Base-by-base conservation (phyloP, 1,140 invertebrate genomes). In the Carposina sasakii region DNA sequence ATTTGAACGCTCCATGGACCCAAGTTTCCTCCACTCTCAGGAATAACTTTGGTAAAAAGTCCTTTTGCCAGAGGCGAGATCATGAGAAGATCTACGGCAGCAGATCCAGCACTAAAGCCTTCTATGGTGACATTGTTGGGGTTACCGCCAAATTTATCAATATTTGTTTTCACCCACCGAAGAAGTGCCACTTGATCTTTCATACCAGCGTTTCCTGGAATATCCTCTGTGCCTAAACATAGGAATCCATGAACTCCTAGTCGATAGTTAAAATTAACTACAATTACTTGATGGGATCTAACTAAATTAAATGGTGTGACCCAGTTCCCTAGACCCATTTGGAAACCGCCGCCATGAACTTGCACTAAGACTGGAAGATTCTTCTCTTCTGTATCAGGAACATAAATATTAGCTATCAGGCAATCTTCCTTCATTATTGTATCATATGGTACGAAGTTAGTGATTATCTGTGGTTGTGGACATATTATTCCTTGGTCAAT, bases 181-280 rank as follows among this genome's bases (percentile, higher is more conserved):
- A 74, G 48, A 10, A 64, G 31, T 13, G 68, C 66, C 16, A 69
- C 54, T 51, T 69, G 66, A 31, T 74, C 71, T 53, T 73, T 73
- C 57, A 73, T 52, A n/a, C 62, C 70, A 10, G 65, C 67, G 37
- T 73, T 73, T 5, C 71, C 71, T 0, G 71, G 68, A 17, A 33
- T 48, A 13, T 51, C 57, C 37, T 67, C 41, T 3, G 65, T 62
- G 2, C 67, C 71, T 2, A 73, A 42, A 48, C 68, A 74, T 12
- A 71, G 46, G 23, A 74, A 61, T 2, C 68, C 68, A 12, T 62
- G 61, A 6, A 48, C 33, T 33, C 66, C 63, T 2, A 74, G 31
- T 16, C 70, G 57, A 24, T 67, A 72, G 43, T 71, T 68, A 41
- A 71, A 68, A 19, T 36, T 61, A 2, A 67, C 52, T 6, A 52